These are phyloP conservation scores for Sphyrna mokarran DNA, from an alignment of 2,113 vertebrate genomes.

Conservation along the genomic window DNA sequence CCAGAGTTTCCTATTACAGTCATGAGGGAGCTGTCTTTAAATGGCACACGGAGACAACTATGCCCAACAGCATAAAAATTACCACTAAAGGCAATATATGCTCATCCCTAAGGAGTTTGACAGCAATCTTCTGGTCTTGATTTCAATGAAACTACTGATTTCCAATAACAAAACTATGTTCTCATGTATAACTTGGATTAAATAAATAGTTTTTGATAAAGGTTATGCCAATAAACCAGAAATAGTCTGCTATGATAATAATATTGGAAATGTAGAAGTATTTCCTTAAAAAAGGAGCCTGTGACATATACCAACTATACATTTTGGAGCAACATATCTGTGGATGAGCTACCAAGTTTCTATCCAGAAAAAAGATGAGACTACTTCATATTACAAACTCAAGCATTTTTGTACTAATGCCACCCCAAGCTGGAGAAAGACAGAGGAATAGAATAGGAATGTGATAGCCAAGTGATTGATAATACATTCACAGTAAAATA, in stretches of 20 bases:
- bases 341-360: background rate
- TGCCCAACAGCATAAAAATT: background rate
- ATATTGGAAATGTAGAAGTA: background rate
- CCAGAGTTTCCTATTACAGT: too few relatives aligned
- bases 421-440: too few relatives aligned
- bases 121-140: background rate
- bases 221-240: background rate
- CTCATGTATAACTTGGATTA: background rate
- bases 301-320: background rate
- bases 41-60: background rate
- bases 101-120: background rate
- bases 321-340: background rate
- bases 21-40: too few relatives aligned
- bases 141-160: background rate
- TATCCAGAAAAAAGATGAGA: background rate
- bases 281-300: background rate
- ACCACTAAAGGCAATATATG: background rate
- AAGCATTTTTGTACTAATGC: too few relatives aligned
- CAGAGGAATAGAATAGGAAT: too few relatives aligned
- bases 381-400: too few relatives aligned
- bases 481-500: too few relatives aligned
- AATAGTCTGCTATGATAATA: background rate
- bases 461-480: too few relatives aligned
- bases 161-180: background rate
- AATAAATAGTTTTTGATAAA: background rate